phyloP scores from a whole-genome alignment of 2,888 invertebrate genomes.

The Machimus atricapillus region DNA sequence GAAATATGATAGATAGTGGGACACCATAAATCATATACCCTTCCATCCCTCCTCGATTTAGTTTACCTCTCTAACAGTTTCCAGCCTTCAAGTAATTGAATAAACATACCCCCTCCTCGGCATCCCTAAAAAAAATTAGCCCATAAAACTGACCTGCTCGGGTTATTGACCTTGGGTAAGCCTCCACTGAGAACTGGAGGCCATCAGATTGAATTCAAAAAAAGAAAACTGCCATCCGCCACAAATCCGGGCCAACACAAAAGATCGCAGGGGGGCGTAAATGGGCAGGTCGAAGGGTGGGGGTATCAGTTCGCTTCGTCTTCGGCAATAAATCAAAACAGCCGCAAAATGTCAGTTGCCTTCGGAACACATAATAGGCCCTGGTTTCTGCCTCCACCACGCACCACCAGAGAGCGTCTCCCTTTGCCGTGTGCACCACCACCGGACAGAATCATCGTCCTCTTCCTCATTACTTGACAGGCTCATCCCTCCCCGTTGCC shows the following conservation, averaged over 20 bases:
- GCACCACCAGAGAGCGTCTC: neutral
- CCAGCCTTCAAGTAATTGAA: neutral
- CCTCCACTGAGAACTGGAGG: neutral
- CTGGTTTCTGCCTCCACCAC: neutral
- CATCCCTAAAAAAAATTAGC: neutral
- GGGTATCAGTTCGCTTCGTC: neutral
- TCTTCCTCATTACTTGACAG: neutral
- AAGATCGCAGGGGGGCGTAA: neutral
- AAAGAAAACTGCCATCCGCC: neutral
- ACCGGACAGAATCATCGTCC: neutral
- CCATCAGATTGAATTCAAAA: neutral
- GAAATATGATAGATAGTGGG: neutral
- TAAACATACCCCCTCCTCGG: neutral
- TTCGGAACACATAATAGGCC: neutral
- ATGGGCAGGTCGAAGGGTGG: neutral
- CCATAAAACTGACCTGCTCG: neutral
- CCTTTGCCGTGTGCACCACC: neutral
- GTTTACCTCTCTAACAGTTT: neutral
- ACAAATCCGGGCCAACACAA: neutral
- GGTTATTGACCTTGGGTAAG: neutral
- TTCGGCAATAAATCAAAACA: conserved; percentile 29
- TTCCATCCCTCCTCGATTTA: neutral
- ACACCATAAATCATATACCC: neutral
- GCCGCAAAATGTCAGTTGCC: conserved; percentile 13
- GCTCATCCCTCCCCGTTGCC: neutral